Conservation (phyloP, 2,113 vertebrate genomes). For the Noturus placidus region DNA sequence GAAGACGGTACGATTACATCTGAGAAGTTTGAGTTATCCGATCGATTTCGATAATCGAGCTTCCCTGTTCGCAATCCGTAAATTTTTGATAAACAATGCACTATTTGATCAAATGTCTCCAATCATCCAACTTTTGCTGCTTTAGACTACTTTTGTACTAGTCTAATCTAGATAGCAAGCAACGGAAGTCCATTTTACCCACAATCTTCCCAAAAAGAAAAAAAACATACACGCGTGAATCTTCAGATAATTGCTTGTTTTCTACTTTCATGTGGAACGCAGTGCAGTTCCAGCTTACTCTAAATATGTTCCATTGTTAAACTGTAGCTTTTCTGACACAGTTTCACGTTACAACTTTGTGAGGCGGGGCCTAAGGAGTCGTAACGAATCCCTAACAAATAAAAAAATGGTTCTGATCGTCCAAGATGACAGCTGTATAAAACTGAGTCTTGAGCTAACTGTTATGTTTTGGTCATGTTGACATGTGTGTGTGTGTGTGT, state of each 20-base stretch:
- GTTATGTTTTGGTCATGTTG: too few relatives aligned
- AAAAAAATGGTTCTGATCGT: not conserved
- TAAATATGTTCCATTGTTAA: not conserved
- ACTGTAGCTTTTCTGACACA: not conserved
- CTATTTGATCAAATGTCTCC: not conserved
- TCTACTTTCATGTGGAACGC: not conserved
- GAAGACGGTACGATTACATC: not conserved
- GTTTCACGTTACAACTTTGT: not conserved
- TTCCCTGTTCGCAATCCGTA: not conserved
- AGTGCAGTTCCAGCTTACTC: not conserved
- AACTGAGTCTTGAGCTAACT: not conserved
- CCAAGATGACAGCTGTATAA: not conserved
- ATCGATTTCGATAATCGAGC: not conserved
- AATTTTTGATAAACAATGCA: not conserved
- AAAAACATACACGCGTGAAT: too few relatives aligned
- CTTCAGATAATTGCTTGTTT: not conserved
- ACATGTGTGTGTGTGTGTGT: too few relatives aligned
- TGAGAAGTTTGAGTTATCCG: not conserved
- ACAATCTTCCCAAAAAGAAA: not conserved
- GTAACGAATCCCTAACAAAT: not conserved
- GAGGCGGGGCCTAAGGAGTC: not conserved
- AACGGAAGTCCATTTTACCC: not conserved
- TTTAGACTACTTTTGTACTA: not conserved
- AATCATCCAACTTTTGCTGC: not conserved
- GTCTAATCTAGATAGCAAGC: not conserved